phyloP scores from a whole-genome alignment of 1,140 invertebrate genomes.

The Drosophila parabipectinata region DNA sequence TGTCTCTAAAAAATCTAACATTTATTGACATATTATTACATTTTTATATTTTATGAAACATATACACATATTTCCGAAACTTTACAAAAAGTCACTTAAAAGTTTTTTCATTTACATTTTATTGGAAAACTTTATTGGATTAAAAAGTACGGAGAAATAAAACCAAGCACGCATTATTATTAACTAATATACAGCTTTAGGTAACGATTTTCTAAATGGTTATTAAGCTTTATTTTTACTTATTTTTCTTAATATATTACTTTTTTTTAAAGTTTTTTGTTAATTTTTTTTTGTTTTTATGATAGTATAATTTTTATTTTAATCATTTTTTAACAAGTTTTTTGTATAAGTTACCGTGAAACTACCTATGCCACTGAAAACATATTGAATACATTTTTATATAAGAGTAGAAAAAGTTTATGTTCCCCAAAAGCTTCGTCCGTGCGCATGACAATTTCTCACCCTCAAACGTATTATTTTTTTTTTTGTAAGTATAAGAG shows the following conservation, averaged over 20 bases:
- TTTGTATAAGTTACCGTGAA: constrained; percentile 34
- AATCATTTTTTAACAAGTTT: constrained; percentile 19
- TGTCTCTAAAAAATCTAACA: too few species aligned
- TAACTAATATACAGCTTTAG: background rate
- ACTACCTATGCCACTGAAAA: constrained; percentile 45
- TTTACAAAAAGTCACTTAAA: background rate
- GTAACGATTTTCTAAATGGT: background rate
- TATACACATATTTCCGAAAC: background rate
- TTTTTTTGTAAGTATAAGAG: too few species aligned
- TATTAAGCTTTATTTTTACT: background rate
- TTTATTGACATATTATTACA: background rate
- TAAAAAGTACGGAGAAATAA: background rate
- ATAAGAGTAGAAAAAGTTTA: constrained; percentile 32
- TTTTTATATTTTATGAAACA: background rate
- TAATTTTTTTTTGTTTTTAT: constrained; percentile 10
- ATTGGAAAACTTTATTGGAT: background rate
- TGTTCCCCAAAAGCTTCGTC: constrained; percentile 38
- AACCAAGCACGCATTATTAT: background rate
- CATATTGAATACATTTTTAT: constrained; percentile 52
- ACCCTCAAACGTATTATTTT: too few species aligned
- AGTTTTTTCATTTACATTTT: background rate
- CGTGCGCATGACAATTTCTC: constrained; percentile 38
- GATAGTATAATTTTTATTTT: background rate
- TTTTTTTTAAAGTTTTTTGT: constrained; percentile 10
- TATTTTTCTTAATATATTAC: background rate